These are phyloP conservation scores for Capitulum mitella DNA, from an alignment of 2,888 invertebrate species.

Conservation along the genomic window DNA sequence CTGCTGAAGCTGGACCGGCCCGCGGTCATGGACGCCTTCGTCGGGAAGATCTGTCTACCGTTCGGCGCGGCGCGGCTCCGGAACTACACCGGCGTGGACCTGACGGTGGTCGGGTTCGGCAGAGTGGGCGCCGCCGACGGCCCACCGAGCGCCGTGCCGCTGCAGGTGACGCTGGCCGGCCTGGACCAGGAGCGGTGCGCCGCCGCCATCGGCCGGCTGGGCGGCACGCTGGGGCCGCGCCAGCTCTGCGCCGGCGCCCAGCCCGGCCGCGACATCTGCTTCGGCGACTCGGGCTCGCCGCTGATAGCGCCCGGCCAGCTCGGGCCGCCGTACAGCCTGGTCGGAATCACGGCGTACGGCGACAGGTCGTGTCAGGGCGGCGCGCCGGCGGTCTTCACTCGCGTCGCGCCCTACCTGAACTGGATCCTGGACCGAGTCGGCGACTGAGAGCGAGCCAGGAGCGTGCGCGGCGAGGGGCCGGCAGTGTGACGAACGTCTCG, in stretches of 20 bases:
- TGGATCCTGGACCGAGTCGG: slow-evolving; percentile 57
- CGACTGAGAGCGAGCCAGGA: too few species aligned
- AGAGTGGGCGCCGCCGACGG: background rate
- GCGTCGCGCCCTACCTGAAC: slow-evolving; percentile 53
- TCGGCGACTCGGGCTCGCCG: slow-evolving; percentile 70
- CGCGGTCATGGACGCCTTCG: background rate
- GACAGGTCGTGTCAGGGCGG: slow-evolving; percentile 55
- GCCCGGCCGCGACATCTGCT: slow-evolving; percentile 61
- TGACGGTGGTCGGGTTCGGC: background rate
- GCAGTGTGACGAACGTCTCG: too few species aligned
- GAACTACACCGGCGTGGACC: background rate
- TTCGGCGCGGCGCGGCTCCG: background rate
- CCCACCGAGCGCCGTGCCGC: background rate
- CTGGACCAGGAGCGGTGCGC: background rate
- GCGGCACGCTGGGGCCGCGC: background rate
- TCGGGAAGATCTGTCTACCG: slow-evolving; percentile 13
- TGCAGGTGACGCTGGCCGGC: background rate
- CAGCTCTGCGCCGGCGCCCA: slow-evolving; percentile 54
- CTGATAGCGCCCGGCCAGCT: slow-evolving; percentile 52
- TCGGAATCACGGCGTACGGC: slow-evolving; percentile 62
- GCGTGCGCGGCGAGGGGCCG: too few species aligned
- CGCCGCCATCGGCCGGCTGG: background rate
- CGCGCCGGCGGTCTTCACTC: slow-evolving; percentile 62
- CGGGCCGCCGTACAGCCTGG: slow-evolving; percentile 32
- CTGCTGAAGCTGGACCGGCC: background rate